A percentile compares a stretch with the other conserved stretches of the same genome.
phyloP scores from a whole-genome alignment of 2,797 vertebrate species.

The Hydrocynus forskahlii region DNA sequence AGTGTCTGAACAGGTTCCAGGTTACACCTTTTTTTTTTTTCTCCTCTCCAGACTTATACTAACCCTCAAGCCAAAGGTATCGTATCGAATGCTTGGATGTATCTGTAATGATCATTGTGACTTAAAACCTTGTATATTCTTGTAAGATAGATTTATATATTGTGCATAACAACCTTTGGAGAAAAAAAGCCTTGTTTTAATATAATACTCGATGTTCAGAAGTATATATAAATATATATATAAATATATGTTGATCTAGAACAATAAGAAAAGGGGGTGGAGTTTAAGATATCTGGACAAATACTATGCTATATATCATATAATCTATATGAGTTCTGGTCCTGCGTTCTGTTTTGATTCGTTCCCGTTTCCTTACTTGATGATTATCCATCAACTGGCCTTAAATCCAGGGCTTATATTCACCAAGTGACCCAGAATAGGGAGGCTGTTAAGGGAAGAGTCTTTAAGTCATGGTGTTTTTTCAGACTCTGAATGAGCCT shows the following conservation, averaged over 20 bases:
- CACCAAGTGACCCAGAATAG: conserved; percentile 32
- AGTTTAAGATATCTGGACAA: conserved; percentile 53
- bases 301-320: conserved; percentile 63
- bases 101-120: conserved; percentile 75
- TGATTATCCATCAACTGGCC: conserved; percentile 34
- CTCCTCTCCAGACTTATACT: conserved; percentile 67
- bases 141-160: conserved; percentile 84
- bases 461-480: not conserved
- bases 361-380: not conserved
- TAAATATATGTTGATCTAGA: conserved; percentile 59
- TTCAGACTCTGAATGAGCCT: not conserved
- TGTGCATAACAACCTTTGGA: conserved; percentile 77
- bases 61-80: conserved; percentile 84
- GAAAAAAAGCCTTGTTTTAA: conserved; percentile 71
- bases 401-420: conserved; percentile 47
- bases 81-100: conserved; percentile 81
- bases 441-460: not conserved
- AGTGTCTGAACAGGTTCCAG: conserved; percentile 59
- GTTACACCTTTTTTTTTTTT: conserved; percentile 51
- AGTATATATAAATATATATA: conserved; percentile 42
- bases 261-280: conserved; percentile 58
- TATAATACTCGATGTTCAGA: conserved; percentile 72
- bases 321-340: conserved; percentile 57
- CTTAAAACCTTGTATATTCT: conserved; percentile 80
- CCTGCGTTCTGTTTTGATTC: conserved; percentile 32